These are phyloP conservation scores for Phaetusa simplex DNA, from an alignment of 2,113 vertebrate species.

Conservation along the genomic window DNA sequence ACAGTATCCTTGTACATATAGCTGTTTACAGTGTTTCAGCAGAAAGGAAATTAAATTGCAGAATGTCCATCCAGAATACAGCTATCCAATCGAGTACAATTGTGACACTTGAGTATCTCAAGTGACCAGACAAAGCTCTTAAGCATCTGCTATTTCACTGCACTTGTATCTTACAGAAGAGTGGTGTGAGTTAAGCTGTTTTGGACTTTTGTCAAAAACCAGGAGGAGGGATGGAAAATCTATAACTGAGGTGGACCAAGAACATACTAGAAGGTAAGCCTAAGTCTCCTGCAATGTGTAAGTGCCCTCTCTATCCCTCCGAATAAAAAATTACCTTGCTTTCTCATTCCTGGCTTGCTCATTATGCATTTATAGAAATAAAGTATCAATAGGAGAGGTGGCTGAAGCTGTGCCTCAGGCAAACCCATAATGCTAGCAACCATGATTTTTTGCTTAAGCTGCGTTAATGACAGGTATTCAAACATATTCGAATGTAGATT, in stretches of 20 bases:
- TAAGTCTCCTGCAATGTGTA: not conserved
- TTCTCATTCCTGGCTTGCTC: not conserved
- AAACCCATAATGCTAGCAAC: not conserved
- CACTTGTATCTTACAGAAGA: not conserved
- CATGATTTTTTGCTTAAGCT: not conserved
- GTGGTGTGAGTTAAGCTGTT: not conserved
- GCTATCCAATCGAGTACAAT: not conserved
- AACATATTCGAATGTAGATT: not conserved
- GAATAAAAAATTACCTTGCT: not conserved
- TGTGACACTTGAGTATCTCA: not conserved
- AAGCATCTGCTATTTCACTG: not conserved
- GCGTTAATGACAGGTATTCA: not conserved
- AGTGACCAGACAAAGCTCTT: not conserved
- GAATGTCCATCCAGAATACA: not conserved
- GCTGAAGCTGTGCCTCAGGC: not conserved
- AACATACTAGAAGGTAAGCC: not conserved
- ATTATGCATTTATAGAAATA: not conserved
- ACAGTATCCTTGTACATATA: not conserved
- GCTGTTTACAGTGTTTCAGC: not conserved
- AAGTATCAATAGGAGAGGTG: not conserved
- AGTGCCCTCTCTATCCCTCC: not conserved
- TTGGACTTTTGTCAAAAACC: not conserved
- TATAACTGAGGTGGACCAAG: not conserved
- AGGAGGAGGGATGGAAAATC: not conserved
- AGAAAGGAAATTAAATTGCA: not conserved